Percentiles rank a stretch among this genome's conserved stretches.
These are phyloP conservation scores for Plutomurus gul DNA, from an alignment of 1,140 invertebrate genomes.

Conservation along the genomic window DNA sequence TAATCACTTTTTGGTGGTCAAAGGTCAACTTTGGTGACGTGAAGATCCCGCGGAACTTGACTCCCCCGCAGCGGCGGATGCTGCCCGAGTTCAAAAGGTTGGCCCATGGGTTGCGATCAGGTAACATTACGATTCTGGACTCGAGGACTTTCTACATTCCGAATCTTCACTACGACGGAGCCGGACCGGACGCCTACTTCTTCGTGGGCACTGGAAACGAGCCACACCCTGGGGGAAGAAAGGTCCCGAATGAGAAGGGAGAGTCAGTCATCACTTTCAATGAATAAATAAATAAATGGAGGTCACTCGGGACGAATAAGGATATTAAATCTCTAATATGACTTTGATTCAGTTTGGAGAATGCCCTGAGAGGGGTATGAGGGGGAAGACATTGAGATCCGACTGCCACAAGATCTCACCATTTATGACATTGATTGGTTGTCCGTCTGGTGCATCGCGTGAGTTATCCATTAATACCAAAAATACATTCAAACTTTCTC, in stretches of 20 bases:
- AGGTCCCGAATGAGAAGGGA: slow-evolving; percentile 83
- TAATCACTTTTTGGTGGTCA: background rate
- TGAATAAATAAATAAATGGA: no score
- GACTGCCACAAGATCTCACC: slow-evolving; percentile 79
- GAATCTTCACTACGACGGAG: slow-evolving; percentile 88
- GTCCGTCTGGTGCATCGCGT: slow-evolving; percentile 81
- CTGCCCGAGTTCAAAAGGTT: slow-evolving; percentile 82
- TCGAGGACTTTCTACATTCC: slow-evolving; percentile 91
- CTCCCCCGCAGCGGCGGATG: slow-evolving; percentile 71
- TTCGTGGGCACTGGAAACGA: slow-evolving; percentile 86
- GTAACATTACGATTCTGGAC: slow-evolving; percentile 87
- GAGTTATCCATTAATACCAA: slow-evolving; percentile 22
- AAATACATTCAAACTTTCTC: background rate
- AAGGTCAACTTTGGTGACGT: slow-evolving; percentile 86
- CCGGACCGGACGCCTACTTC: slow-evolving; percentile 87
- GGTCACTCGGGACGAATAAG: no score
- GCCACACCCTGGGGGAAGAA: slow-evolving; percentile 78
- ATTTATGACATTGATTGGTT: slow-evolving; percentile 91
- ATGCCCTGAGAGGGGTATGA: slow-evolving; percentile 77
- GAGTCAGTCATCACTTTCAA: slow-evolving; percentile 59
- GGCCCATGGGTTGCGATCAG: slow-evolving; percentile 83
- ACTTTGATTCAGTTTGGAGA: slow-evolving; percentile 65
- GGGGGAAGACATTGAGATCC: slow-evolving; percentile 87
- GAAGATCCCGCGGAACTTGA: slow-evolving; percentile 72
- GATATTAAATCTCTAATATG: slow-evolving; percentile 48